Conservation (phyloP, 1,140 invertebrate genomes). For the Tetraneura akinire region DNA sequence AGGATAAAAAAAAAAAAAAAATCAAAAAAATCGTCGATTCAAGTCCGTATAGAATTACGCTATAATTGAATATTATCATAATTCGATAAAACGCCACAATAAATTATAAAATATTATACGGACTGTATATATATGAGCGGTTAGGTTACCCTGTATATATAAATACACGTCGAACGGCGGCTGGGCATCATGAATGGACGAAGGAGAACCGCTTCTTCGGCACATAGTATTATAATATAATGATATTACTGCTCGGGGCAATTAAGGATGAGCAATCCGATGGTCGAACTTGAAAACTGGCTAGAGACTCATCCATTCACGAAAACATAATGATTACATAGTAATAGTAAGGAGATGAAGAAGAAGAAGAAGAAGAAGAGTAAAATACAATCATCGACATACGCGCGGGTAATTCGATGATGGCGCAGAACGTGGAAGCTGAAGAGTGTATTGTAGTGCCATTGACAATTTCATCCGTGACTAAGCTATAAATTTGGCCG, state of each 20-base stretch:
- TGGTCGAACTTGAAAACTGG: neutral
- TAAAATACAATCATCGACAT: slow-evolving; percentile 12
- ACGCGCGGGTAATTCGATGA: slow-evolving; percentile 39
- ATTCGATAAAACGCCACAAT: neutral
- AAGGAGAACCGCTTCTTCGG: slow-evolving; percentile 35
- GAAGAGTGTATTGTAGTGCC: neutral
- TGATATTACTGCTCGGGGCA: neutral
- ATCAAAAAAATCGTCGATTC: neutral
- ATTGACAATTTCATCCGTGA: slow-evolving; percentile 37
- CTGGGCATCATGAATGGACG: slow-evolving; percentile 34
- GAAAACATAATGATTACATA: slow-evolving; percentile 26
- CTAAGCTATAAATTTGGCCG: slow-evolving; percentile 30
- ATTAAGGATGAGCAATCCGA: slow-evolving; percentile 22
- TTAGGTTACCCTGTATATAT: neutral
- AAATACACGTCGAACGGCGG: neutral
- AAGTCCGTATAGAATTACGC: neutral
- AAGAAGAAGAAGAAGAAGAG: neutral
- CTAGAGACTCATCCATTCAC: slow-evolving; percentile 17
- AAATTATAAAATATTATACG: too few species aligned
- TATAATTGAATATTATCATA: neutral
- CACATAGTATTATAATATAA: too few species aligned
- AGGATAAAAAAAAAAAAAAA: too few species aligned
- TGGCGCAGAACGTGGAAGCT: slow-evolving; percentile 13
- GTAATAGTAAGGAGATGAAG: neutral
- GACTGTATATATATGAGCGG: neutral